Evolutionary conservation across 2,888 invertebrate species (phyloP).

Genomic region (Drosophila fulvimacula): DNA sequence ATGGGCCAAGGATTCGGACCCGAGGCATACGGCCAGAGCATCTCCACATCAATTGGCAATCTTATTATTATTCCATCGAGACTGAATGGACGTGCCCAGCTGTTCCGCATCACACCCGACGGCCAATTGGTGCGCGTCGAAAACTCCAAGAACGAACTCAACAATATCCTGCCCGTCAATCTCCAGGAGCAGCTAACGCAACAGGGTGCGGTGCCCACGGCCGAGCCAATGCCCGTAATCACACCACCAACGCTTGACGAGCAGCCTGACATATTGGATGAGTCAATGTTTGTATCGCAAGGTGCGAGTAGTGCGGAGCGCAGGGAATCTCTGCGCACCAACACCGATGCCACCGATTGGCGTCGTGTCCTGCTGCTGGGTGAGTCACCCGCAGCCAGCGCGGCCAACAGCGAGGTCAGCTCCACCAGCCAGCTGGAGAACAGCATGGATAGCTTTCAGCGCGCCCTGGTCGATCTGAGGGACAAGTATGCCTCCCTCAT

Average conservation of each 20-base stretch:
- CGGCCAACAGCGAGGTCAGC: slow-evolving; percentile 19
- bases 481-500: slow-evolving; percentile 68
- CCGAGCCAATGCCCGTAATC: slow-evolving; percentile 37
- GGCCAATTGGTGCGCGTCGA: slow-evolving; percentile 62
- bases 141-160: slow-evolving; percentile 37
- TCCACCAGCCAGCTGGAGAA: slow-evolving; percentile 52
- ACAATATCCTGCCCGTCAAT: slow-evolving; percentile 43
- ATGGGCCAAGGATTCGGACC: slow-evolving; percentile 10
- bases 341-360: slow-evolving; percentile 66
- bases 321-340: slow-evolving; percentile 49
- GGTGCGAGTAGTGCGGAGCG: slow-evolving; percentile 13
- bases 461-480: slow-evolving; percentile 67
- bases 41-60: slow-evolving; percentile 57
- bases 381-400: slow-evolving; percentile 40
- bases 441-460: slow-evolving; percentile 74
- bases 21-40: slow-evolving; percentile 10
- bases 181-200: slow-evolving; percentile 39
- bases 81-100: slow-evolving; percentile 42
- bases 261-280: slow-evolving; percentile 50
- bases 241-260: slow-evolving; percentile 56
- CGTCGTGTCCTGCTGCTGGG: slow-evolving; percentile 68
- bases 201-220: slow-evolving; percentile 42
- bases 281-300: slow-evolving; percentile 43
- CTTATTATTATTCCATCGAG: slow-evolving; percentile 61
- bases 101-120: slow-evolving; percentile 65